These are phyloP conservation scores for Xanthia icteritia DNA, from an alignment of 2,888 invertebrate genomes.

Conservation along the genomic window DNA sequence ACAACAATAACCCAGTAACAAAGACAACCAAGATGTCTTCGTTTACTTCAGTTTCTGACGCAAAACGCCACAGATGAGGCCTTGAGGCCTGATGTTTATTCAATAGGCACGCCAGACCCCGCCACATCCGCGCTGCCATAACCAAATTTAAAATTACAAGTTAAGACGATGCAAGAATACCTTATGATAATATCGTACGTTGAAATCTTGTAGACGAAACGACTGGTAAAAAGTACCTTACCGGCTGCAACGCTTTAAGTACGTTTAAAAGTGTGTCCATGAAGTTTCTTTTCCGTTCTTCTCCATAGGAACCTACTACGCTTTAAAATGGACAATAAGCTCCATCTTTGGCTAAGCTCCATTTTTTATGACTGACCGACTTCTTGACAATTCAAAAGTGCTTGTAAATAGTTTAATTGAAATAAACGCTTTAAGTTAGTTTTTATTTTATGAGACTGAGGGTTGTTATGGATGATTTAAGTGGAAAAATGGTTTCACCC, in stretches of 20 bases:
- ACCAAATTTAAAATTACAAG: conserved; percentile 64
- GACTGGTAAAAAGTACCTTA: neutral
- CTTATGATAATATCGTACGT: conserved; percentile 26
- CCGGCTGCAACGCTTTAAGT: neutral
- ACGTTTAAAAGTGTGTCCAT: neutral
- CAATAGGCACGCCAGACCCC: conserved; percentile 59
- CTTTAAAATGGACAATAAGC: no score
- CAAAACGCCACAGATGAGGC: conserved; percentile 51
- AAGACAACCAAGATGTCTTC: conserved; percentile 11
- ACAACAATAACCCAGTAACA: conserved; percentile 10
- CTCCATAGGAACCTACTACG: no score
- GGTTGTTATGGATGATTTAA: no score
- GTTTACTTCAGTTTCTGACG: conserved; percentile 17
- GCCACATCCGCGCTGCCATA: conserved; percentile 56
- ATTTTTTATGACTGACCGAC: no score
- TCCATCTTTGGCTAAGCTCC: no score
- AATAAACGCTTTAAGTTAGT: no score
- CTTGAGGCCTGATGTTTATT: conserved; percentile 75
- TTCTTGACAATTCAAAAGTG: no score
- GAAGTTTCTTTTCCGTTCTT: neutral
- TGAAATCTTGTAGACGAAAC: neutral
- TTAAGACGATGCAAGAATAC: conserved; percentile 48
- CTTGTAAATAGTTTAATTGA: no score
- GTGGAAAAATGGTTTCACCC: no score
- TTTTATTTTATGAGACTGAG: no score